Evolutionary conservation across 2,113 vertebrate genomes (phyloP).

Genomic region (Struthidea cinerea): DNA sequence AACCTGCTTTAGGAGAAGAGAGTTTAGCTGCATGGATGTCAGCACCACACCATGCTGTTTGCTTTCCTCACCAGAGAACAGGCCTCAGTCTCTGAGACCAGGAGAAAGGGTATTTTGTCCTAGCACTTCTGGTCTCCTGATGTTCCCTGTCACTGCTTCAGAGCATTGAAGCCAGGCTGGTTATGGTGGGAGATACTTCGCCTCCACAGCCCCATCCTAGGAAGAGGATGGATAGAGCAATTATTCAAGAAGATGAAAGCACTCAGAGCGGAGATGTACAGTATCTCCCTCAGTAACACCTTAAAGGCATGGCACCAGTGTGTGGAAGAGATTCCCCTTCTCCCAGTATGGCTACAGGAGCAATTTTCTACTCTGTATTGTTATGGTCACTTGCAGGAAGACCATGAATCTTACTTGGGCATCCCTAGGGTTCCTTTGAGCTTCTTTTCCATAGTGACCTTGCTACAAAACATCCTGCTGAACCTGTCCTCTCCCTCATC

Average conservation of each 20-base stretch:
- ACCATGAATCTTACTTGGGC: neutral
- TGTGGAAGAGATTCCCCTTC: neutral
- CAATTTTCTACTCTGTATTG: neutral
- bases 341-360: neutral
- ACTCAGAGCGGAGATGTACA: neutral
- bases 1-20: neutral
- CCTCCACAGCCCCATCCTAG: neutral
- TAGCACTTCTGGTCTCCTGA: neutral
- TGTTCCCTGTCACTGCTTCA: neutral
- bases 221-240: neutral
- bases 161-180: neutral
- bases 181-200: neutral
- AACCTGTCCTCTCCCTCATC: neutral
- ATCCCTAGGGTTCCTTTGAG: neutral
- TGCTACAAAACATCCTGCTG: neutral
- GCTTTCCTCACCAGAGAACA: neutral
- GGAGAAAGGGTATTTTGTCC: neutral
- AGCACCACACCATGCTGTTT: neutral
- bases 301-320: neutral
- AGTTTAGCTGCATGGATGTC: neutral
- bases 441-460: neutral
- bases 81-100: neutral
- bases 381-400: neutral
- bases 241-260: neutral
- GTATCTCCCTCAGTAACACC: neutral